Conservation (phyloP, 2,113 vertebrate species). For the human (Homo sapiens) region GRCh38 chr2:208154501-208155000, state of each 20-base stretch:
- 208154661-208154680: slow-evolving; percentile 4
- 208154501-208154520: too few species aligned
- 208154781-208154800: slow-evolving; percentile 30
- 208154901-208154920: neutral
- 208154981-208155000: neutral
- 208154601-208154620: neutral
- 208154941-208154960: neutral
- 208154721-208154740: neutral
- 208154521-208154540: accelerated
- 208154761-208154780: neutral
- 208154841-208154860: neutral
- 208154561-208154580: neutral
- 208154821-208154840: neutral
- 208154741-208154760: neutral
- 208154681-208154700: neutral
- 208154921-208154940: neutral
- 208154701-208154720: slow-evolving; percentile 34
- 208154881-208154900: too few species aligned
- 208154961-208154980: too few species aligned
- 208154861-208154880: neutral
- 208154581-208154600: neutral
- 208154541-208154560: neutral
- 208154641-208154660: neutral
- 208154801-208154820: neutral
- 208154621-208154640: neutral